Evolutionary conservation across 2,113 vertebrate species (phyloP).

Genomic region (Alces alces): DNA sequence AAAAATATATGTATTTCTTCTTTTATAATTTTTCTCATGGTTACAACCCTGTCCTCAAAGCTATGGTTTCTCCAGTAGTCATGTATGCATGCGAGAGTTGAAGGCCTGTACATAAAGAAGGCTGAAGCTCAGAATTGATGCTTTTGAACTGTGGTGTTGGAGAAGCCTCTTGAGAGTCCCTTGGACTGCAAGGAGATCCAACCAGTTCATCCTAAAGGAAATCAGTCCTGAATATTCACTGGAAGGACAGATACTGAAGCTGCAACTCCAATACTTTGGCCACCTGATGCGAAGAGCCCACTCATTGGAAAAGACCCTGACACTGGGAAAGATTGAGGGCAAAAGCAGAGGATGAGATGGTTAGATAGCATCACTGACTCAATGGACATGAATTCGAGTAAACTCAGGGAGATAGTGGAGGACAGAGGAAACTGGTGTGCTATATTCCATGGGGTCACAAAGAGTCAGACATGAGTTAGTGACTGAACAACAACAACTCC

Average conservation of each 20-base stretch:
- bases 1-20: not conserved
- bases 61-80: not conserved
- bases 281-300: fast-evolving
- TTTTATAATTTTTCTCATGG: not conserved
- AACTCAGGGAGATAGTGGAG: not conserved
- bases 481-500: not conserved
- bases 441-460: not conserved
- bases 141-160: not conserved
- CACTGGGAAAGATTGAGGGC: not conserved
- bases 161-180: not conserved
- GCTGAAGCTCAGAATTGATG: not conserved
- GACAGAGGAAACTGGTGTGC: not conserved
- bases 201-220: not conserved
- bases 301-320: not conserved
- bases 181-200: not conserved
- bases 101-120: not conserved
- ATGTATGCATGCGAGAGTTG: not conserved
- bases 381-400: not conserved
- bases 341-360: not conserved
- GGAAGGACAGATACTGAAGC: not conserved
- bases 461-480: not conserved
- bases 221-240: not conserved
- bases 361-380: not conserved
- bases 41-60: not conserved
- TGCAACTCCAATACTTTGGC: not conserved